Base-by-base conservation (phyloP, 2,888 invertebrate species). In the Microchrysa polita region DNA sequence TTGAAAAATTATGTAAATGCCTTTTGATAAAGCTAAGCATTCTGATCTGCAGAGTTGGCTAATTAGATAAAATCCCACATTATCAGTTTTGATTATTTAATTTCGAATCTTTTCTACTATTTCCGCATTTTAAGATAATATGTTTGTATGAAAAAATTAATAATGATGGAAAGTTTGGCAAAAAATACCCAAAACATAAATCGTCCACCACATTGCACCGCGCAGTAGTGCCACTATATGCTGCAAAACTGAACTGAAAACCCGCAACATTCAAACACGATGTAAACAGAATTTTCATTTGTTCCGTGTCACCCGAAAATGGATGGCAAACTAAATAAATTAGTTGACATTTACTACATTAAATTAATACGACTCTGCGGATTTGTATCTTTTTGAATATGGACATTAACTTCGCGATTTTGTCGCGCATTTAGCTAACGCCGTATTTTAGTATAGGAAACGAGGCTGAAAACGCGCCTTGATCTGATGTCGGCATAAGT, bases 311-410 rank as follows among this genome's bases (percentile, higher is more conserved):
- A 16, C 53, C 40, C 55, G 48, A 65, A 65, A 69, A 69, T 69
- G 57, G 69, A 69, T 69, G 9, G 42, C 40, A 55, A 69, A 69
- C 55, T 34, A 52, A 55, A 69, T 65, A 69, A n/a, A 55, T 69
- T 69, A 69, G 69, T 69, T 69, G 69, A 69, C 69, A 69, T 69
- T 65, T 55, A 69, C 57, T 23, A 69, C 69, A 22, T 14, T 27
- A 57, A 57, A 57, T 57, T 55, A 69, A 69, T 65, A 65, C 23
- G 16, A 16, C 69, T n/a, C n/a, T 40, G 57, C 20, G 42, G 57
- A 69, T 40, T 69, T 69, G 55, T 69, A 55, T 42, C 69, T n/a
- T n/a, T n/a, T n/a, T 69, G 55, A 27, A 69, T 5, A 52, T 69
- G 55, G 57, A 48, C 48, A 14, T 48, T 20, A 34, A 34, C 27